These are phyloP conservation scores for Falcaria lacertinaria DNA, from an alignment of 2,888 invertebrate species.

Conservation along the genomic window DNA sequence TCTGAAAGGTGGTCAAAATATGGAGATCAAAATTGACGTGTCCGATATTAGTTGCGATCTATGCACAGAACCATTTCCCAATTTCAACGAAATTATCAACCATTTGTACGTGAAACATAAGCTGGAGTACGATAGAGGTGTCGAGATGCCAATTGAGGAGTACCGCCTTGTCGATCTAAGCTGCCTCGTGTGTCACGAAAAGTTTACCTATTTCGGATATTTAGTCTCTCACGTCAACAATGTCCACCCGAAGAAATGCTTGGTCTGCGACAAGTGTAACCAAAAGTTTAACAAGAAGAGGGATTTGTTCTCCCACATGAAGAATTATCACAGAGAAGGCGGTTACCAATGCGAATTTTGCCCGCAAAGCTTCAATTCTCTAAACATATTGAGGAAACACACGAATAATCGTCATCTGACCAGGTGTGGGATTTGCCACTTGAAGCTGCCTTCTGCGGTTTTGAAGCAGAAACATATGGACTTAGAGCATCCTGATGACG, in stretches of 20 bases:
- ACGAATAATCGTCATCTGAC: constrained; percentile 60
- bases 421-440: constrained; percentile 55
- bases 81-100: constrained; percentile 43
- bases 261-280: constrained; percentile 63
- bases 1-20: constrained; percentile 65
- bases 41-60: constrained; percentile 56
- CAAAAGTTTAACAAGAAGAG: constrained; percentile 68
- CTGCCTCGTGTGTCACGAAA: constrained; percentile 54
- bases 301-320: constrained; percentile 66
- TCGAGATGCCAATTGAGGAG: constrained; percentile 68
- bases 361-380: constrained; percentile 52
- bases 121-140: constrained; percentile 51
- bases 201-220: constrained; percentile 64
- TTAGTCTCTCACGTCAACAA: constrained; percentile 66
- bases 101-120: constrained; percentile 56
- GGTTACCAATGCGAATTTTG: constrained; percentile 65
- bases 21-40: constrained; percentile 70
- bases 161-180: constrained; percentile 55
- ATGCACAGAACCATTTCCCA: constrained; percentile 44
- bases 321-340: constrained; percentile 70
- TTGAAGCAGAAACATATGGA: constrained; percentile 66
- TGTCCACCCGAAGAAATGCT: constrained; percentile 64
- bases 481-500: constrained; percentile 65
- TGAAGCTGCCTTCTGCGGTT: constrained; percentile 60
- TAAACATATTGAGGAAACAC: constrained; percentile 65